phyloP scores from a whole-genome alignment of 2,113 vertebrate species.

The Romanogobio albipinnatus region DNA sequence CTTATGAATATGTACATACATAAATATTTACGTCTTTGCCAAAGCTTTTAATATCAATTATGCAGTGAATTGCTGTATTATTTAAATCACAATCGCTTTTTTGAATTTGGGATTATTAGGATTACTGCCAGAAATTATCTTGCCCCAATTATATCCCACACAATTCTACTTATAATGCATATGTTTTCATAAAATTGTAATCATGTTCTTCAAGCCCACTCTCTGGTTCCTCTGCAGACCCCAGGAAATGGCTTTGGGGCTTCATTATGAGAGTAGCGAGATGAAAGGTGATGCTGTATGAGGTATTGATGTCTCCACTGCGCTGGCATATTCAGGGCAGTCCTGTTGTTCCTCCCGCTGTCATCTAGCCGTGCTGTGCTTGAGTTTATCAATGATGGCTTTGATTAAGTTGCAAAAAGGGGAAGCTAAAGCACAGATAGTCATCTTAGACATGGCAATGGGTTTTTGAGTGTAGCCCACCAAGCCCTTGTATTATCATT shows the following conservation, averaged over 20 bases:
- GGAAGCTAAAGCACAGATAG: slow-evolving; percentile 4
- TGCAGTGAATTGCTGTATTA: background rate
- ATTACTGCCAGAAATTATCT: background rate
- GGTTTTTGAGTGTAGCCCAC: slow-evolving; percentile 13
- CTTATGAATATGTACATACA: background rate
- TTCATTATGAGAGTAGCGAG: slow-evolving; percentile 62
- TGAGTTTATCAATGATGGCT: slow-evolving; percentile 64
- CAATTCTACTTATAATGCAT: background rate
- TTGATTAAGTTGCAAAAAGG: slow-evolving; percentile 40
- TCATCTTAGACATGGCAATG: background rate
- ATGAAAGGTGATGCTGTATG: slow-evolving; percentile 61
- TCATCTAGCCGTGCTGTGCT: slow-evolving; percentile 51
- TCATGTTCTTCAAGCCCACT: background rate
- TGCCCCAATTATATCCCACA: background rate
- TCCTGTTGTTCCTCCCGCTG: slow-evolving; percentile 62
- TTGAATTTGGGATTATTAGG: slow-evolving; percentile 12
- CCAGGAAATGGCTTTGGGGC: slow-evolving; percentile 29
- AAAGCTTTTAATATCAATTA: slow-evolving; percentile 13
- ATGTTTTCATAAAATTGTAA: slow-evolving; percentile 4
- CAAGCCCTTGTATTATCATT: background rate
- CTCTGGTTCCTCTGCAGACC: slow-evolving; percentile 7
- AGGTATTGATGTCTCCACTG: slow-evolving; percentile 61
- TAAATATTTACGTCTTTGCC: background rate
- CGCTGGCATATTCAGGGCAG: slow-evolving; percentile 70
- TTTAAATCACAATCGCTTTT: slow-evolving; percentile 3